Evolutionary conservation across 2,888 invertebrate species (phyloP).

Genomic region (Axea sp.): DNA sequence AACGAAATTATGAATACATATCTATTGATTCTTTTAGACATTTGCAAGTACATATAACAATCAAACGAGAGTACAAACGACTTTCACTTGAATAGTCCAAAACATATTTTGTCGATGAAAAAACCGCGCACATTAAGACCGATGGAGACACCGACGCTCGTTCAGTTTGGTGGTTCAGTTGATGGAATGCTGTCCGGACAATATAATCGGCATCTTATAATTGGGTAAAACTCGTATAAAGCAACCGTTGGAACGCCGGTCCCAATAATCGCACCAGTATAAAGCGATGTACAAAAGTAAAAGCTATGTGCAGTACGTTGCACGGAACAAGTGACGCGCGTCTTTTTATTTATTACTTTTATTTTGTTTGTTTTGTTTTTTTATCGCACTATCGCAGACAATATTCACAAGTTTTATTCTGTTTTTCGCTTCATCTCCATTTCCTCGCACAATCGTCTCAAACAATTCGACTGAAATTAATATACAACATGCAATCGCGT

Average conservation of each 20-base stretch:
- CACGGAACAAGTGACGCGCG: conserved; percentile 52
- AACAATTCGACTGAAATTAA: conserved; percentile 70
- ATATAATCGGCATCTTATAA: conserved; percentile 14
- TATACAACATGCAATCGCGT: conserved; percentile 74
- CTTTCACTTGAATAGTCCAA: conserved; percentile 57
- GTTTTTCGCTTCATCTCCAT: background rate
- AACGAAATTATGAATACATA: conserved; percentile 58
- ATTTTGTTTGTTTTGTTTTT: conserved; percentile 59
- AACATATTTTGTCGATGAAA: conserved; percentile 39
- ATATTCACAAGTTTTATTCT: conserved; percentile 26
- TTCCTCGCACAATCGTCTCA: conserved; percentile 3
- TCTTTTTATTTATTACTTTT: conserved; percentile 59
- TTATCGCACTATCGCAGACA: conserved; percentile 72
- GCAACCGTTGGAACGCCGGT: conserved; percentile 43
- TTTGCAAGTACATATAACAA: conserved; percentile 61
- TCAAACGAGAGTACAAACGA: conserved; percentile 61
- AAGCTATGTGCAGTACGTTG: conserved; percentile 57
- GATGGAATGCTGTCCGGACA: conserved; percentile 49
- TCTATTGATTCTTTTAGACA: conserved; percentile 61
- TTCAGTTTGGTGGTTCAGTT: conserved; percentile 14
- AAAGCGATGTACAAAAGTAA: conserved; percentile 64
- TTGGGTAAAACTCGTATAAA: conserved; percentile 47
- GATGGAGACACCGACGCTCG: conserved; percentile 26
- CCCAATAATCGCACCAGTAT: conserved; percentile 52
- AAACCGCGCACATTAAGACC: conserved; percentile 24